Conservation (phyloP, 2,797 vertebrate species). For the Pterois miles region DNA sequence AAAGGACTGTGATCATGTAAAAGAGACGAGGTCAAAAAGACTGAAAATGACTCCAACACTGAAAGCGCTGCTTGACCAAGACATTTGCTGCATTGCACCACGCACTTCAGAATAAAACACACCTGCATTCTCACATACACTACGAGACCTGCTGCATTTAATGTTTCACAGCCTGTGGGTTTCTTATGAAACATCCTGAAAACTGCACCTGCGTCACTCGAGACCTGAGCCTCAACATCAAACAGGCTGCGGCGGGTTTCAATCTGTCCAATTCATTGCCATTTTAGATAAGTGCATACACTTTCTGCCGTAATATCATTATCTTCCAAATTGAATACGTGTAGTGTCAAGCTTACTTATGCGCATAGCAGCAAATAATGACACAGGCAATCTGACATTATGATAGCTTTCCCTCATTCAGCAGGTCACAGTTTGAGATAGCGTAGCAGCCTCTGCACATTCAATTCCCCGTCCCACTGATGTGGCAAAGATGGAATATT, state of each 20-base stretch:
- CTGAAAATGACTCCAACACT: too few species aligned
- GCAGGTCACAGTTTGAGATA: constrained; percentile 56
- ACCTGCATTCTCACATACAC: neutral
- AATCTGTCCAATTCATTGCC: constrained; percentile 13
- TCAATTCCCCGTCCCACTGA: constrained; percentile 64
- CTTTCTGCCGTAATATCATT: constrained; percentile 40
- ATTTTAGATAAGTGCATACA: constrained; percentile 31
- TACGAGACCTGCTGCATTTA: neutral
- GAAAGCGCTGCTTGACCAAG: neutral
- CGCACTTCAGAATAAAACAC: constrained; percentile 8
- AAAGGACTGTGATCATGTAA: neutral
- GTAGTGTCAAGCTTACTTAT: constrained; percentile 31
- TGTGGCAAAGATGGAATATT: constrained; percentile 71
- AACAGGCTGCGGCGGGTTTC: neutral
- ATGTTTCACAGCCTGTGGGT: constrained; percentile 21
- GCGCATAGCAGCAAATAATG: constrained; percentile 45
- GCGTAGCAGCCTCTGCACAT: constrained; percentile 37
- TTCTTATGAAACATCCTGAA: constrained; percentile 27
- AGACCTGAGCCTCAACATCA: neutral
- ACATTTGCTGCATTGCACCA: constrained; percentile 49
- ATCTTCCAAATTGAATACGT: constrained; percentile 58
- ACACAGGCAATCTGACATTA: constrained; percentile 36
- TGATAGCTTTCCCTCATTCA: constrained; percentile 49
- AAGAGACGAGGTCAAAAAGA: too few species aligned
- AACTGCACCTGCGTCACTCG: neutral